Base-by-base conservation (phyloP, 2,113 vertebrate genomes). In the Trochalopteron elliotii region DNA sequence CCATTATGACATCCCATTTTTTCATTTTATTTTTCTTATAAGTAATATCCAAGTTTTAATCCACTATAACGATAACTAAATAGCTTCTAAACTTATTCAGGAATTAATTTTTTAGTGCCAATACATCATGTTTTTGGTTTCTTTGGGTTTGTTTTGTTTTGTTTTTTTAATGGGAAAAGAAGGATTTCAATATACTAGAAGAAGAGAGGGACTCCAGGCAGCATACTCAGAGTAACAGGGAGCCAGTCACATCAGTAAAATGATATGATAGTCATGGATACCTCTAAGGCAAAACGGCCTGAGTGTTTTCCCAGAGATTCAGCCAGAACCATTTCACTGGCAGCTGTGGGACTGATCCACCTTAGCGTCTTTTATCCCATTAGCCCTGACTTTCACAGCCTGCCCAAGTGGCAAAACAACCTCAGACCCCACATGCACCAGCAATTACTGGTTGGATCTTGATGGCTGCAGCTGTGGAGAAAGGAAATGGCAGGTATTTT, bases 391-490 rank as follows among this genome's bases (percentile, higher is more conserved):
- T 78, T 95, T 74, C 52, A 70, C 15, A 45, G 27, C 7, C 35
- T 33, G 11, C 7, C 28, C 55, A 42, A 63, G 24, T 3, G 21
- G 39, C 19, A 71, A 42, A 78, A 55, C 18, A 35, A 40, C 11
- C 28, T 72, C 20, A 2, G 5, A 40, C 2, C 12, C 15, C 49
- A 31, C 0, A 0, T 18, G 44, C 23, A 23, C 23, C 24, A 35
- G 23, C 12, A 56, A 3, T 44, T 53, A 10, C 11, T 70, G 15
- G 10, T 7, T 83, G 30, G n/a, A 81, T 42, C 25, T 39, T 50
- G 17, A 67, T 35, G 16, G 30, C 22, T 69, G 15, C 15, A 81
- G 72, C 52, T 25, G 59, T 22, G 27, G 42, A 55, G 30, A 47
- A 78, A 42, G 15, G 30, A 50, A 74, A 50, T 56, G 15, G 17